Evolutionary conservation across 2,113 vertebrate species (phyloP).

Genomic region (Crypturellus undulatus): DNA sequence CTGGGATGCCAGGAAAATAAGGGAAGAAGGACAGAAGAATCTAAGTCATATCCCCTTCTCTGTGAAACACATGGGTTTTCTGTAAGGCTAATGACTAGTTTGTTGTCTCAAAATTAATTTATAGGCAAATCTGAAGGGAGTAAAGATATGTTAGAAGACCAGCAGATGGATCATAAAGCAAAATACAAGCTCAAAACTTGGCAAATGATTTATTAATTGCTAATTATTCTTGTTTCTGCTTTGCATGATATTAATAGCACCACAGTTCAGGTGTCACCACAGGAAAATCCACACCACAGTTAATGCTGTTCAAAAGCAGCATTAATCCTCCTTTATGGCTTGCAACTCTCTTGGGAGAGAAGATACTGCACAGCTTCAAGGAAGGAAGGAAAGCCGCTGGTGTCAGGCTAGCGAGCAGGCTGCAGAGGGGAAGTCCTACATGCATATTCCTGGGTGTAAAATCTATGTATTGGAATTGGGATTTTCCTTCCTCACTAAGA

Average conservation of each 20-base stretch:
- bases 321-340: conserved; percentile 20
- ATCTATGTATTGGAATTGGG: neutral
- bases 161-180: neutral
- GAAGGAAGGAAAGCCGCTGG: neutral
- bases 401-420: neutral
- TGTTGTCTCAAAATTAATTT: neutral
- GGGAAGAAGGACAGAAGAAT: neutral
- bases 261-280: too few species aligned
- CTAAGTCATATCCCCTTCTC: neutral
- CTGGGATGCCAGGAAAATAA: neutral
- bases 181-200: neutral
- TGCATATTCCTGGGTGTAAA: neutral
- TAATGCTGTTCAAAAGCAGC: conserved; percentile 36
- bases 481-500: neutral
- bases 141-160: neutral
- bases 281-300: neutral
- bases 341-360: neutral
- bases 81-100: neutral
- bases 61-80: neutral
- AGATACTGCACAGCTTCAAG: neutral
- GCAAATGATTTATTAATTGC: conserved; percentile 29
- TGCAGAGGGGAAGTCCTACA: neutral
- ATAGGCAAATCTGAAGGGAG: neutral
- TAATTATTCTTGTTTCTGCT: conserved; percentile 34
- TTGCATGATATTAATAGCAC: neutral